A percentile compares a stretch with the other conserved stretches of the same genome.
Conservation (phyloP, 2,797 vertebrate genomes). For the Anguilla pacifica region DNA sequence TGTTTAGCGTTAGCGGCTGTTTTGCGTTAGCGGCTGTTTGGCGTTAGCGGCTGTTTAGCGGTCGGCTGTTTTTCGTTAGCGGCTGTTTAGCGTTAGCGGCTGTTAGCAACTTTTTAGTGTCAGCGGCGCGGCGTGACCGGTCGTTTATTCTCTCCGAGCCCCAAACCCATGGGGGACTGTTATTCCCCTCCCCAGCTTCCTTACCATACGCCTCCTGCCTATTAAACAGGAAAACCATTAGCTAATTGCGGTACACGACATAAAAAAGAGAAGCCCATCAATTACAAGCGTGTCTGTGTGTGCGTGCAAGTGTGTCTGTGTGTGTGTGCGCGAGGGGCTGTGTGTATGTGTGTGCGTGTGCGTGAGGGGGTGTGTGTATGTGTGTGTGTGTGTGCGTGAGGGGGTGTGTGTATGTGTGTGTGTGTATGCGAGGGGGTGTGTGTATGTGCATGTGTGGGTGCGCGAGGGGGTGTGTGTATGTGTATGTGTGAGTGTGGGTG, state of each 20-base stretch:
- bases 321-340: no score
- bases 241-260: constrained; percentile 53
- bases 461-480: background rate
- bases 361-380: background rate
- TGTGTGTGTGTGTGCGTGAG: background rate
- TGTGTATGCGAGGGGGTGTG: no score
- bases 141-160: constrained; percentile 56
- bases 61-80: constrained; percentile 43
- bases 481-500: background rate
- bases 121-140: constrained; percentile 13
- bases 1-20: background rate
- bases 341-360: no score
- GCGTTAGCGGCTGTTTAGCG: constrained; percentile 43
- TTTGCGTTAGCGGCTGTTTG: constrained; percentile 48
- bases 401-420: background rate
- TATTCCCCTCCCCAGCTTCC: background rate
- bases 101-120: constrained; percentile 54
- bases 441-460: background rate
- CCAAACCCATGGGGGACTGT: constrained; percentile 43
- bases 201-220: constrained; percentile 23
- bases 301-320: background rate
- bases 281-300: constrained; percentile 37
- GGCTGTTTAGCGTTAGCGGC: constrained; percentile 45
- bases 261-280: constrained; percentile 54
- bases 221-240: constrained; percentile 49